Base-by-base conservation (phyloP, 2,797 vertebrate species). In the Diplodus sargus region DNA sequence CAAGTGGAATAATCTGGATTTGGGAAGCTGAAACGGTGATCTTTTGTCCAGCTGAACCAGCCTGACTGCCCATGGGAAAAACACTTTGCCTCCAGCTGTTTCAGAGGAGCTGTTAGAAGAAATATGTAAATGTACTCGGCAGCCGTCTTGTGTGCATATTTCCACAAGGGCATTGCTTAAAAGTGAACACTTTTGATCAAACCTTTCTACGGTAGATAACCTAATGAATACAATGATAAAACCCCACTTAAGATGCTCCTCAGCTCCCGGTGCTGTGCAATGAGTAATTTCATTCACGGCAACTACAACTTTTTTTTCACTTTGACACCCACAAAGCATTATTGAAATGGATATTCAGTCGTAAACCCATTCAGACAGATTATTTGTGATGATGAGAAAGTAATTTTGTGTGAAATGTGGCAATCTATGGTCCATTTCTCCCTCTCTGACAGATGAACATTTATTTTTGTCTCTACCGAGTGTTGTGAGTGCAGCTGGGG, bases 361-460 rank as follows among this genome's bases (percentile, higher is more conserved):
- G 58, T 63, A 70, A 80, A 81, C 58, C 70, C 64, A 70, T 66
- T 81, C 60, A 79, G 47, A 80, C 48, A 54, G 58, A 79, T 75
- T 77, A 63, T 67, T 82, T 73, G 59, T 43, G 58, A 70, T 70
- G 71, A 81, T 76, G 70, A 79, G 65, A 76, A 79, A 76, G 72
- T 64, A n/a, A 78, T 86, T 87, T 80, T 61, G 79, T 80, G 70
- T 76, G 58, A 86, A 76, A 82, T 79, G 74, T 74, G 68, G 57
- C 71, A 64, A 56, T 67, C 25, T 49, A 74, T 23, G 62, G 62
- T 65, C 52, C 67, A 74, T 81, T 85, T 85, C 61, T 63, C 22
- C 23, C 34, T 53, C 63, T 53, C 42, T 34, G 74, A 80, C 28
- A 59, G 73, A 74, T 30, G 45, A 61, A 60, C 78, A 52, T 61